Percentiles rank a stretch among this genome's conserved stretches.
Evolutionary conservation across 1,140 invertebrate genomes (phyloP).

Genomic region (Diploscapter pachys): DNA sequence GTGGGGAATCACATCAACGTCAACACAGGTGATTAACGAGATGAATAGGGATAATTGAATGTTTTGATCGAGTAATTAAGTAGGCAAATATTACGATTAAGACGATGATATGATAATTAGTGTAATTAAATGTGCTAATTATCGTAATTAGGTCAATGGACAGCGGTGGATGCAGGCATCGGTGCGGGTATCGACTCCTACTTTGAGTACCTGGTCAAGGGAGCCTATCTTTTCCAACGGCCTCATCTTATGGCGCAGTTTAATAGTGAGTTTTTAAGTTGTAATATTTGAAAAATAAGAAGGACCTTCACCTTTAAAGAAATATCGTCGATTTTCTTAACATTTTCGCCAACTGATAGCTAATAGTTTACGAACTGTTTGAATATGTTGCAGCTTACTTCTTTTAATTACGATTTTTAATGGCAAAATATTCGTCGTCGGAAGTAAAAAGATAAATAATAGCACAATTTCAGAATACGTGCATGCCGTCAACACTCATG

Average conservation of each 20-base stretch:
- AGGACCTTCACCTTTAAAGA: no score
- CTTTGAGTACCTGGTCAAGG: constrained; percentile 97
- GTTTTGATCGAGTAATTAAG: no score
- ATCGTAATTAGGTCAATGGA: constrained; percentile 76
- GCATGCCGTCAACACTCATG: constrained; percentile 76
- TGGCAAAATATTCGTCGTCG: no score
- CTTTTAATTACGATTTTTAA: constrained; percentile 6
- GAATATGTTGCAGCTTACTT: not conserved
- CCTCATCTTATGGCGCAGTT: constrained; percentile 89
- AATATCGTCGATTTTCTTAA: no score
- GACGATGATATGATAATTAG: no score
- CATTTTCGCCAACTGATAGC: no score
- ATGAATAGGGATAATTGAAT: not conserved
- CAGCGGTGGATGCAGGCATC: constrained; percentile 86
- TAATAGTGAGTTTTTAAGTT: constrained; percentile 60
- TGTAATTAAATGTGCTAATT: not conserved
- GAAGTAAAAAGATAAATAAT: no score
- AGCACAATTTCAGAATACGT: constrained; percentile 67
- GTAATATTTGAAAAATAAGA: no score
- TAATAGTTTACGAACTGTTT: no score
- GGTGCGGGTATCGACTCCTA: constrained; percentile 88
- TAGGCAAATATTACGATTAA: no score
- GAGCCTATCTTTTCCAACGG: constrained; percentile 70
- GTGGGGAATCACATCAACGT: constrained; percentile 95
- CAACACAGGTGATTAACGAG: constrained; percentile 64